Base-by-base conservation (phyloP, 2,797 vertebrate genomes). In the Gadopsis marmoratus region DNA sequence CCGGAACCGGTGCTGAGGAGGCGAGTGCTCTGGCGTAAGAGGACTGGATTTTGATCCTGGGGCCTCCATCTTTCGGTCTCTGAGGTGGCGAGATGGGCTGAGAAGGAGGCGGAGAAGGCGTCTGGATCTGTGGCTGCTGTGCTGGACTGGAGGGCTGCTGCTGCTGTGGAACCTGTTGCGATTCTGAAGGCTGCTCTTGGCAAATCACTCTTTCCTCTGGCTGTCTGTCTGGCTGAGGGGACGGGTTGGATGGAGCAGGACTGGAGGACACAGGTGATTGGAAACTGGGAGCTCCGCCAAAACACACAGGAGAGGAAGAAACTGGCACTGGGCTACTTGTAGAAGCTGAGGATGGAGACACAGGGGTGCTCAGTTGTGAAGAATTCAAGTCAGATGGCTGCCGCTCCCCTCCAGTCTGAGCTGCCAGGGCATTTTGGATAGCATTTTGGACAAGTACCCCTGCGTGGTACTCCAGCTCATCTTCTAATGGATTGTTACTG, bases 351-450 rank as follows among this genome's bases (percentile, higher is more conserved):
- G 95, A 96, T 74, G 96, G 95, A 56, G 93, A 94, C 31, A 77
- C 78, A 0, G 88, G 95, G 91, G 56, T 90, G 80, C 77, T 96
- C 31, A 85, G 51, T 8, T 85, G 88, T 0, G 88, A 85, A 11
- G 74, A 92, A 85, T 70, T 90, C 60, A 85, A 87, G 74, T 73
- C 87, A 23, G 91, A 86, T 5, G 90, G 80, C 83, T 84, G 90
- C 92, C 93, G 93, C 23, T 93, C 86, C 6, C 94, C 95, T 3
- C 76, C 95, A 41, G 97, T 96, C 86, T 97, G 96, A 0, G 96
- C 94, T 37, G 95, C 95, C 59, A 99, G 96, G 82, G 97, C 98
- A 76, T 96, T 96, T 72, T 98, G 96, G 87, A 99, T 98, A 89
- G 97, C 97, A 0, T 95, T 97, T 65, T 98, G 97, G 62, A 99